Base-by-base conservation (phyloP, 2,888 invertebrate genomes). In the Muscina levida region DNA sequence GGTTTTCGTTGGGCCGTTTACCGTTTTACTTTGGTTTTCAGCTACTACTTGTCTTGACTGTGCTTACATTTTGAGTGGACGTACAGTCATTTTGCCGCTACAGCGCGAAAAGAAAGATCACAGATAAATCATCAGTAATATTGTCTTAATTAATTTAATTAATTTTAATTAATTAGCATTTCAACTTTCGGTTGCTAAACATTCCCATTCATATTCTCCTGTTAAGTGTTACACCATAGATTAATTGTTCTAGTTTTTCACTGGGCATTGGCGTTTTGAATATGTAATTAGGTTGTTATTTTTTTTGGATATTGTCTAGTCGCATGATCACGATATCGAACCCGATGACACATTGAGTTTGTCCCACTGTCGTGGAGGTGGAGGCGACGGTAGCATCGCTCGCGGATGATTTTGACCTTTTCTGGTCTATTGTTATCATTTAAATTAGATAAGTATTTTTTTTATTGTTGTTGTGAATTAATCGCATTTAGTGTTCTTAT, bases 391-490 rank as follows among this genome's bases (percentile, higher is more conserved):
- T 22, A 39, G 22, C 62, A 72, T 72, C 44, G 17, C 15, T 71
- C 24, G 57, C 19, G n/a, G n/a, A n/a, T n/a, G 19, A 37, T 31
- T 70, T 77, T 80, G 80, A 80, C 80, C 80, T 77, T 67, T 80
- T 66, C 13, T 70, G 62, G 56, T 76, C 77, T 37, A 77, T 71
- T 71, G 73, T 74, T 81, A 51, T 78, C 70, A 80, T 74, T 79
- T 71, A 67, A 76, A 74, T 75, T 46, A 53, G 65, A 68, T 82
- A 31, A 5, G 31, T 31, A 53, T 77, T 67, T 79, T 53, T 66
- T 66, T 56, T 15, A n/a, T n/a, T n/a, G n/a, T n/a, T 56, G 5
- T 53, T 71, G 39, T 80, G 73, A 77, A 77, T 80, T 77, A 66
- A 59, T 71, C 53, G 19, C 65, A 48, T 46, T 37, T 71, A 15